These are phyloP conservation scores for Pelochelys cantorii DNA, from an alignment of 2,797 vertebrate genomes.

Conservation along the genomic window DNA sequence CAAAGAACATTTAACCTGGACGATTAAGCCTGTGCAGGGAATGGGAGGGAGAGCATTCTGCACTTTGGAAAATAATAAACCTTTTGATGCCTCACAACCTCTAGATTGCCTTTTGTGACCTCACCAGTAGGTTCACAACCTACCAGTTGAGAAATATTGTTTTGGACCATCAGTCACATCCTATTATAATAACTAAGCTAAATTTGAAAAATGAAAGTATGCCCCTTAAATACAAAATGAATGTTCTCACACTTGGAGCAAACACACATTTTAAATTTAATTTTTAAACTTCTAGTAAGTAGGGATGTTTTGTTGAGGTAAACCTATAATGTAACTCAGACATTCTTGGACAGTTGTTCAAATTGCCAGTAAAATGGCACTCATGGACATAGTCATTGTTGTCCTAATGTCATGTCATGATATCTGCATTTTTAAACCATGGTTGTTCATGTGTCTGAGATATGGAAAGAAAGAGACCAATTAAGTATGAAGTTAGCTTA, in stretches of 20 bases:
- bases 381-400: background rate
- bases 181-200: background rate
- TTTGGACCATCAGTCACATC: background rate
- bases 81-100: background rate
- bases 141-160: background rate
- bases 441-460: background rate
- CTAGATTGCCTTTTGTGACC: background rate
- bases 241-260: background rate
- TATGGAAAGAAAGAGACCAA: slow-evolving; percentile 49
- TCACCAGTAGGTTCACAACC: too few relatives aligned
- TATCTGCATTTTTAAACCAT: slow-evolving; percentile 27
- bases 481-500: slow-evolving; percentile 66
- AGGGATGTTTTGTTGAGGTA: background rate
- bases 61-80: too few relatives aligned
- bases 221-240: background rate
- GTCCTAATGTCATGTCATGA: slow-evolving; percentile 37
- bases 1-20: too few relatives aligned
- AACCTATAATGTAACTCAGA: background rate
- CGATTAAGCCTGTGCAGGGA: too few relatives aligned
- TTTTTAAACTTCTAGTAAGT: background rate
- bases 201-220: background rate
- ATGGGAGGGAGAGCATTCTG: too few relatives aligned
- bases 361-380: background rate
- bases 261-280: background rate
- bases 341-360: background rate